Evolutionary conservation across 2,888 invertebrate genomes (phyloP).

Genomic region (Abrostola triplasia): DNA sequence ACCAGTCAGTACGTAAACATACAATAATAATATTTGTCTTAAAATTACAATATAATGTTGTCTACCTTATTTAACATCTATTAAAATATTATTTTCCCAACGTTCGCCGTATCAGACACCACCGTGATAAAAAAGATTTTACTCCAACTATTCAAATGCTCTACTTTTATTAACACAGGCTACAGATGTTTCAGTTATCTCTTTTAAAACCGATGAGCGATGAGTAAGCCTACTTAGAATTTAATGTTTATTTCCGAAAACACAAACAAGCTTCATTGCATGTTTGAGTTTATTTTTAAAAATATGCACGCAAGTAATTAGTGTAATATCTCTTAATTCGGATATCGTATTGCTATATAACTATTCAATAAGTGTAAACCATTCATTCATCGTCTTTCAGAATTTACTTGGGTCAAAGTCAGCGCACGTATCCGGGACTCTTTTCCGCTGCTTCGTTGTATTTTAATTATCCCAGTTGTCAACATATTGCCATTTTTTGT

Average conservation of each 20-base stretch:
- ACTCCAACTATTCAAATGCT: slow-evolving; percentile 2
- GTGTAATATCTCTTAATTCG: slow-evolving; percentile 25
- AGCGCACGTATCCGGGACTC: slow-evolving; percentile 7
- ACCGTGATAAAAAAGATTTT: slow-evolving; percentile 10
- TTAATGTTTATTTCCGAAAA: neutral
- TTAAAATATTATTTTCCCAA: slow-evolving; percentile 33
- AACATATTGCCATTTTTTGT: slow-evolving; percentile 17
- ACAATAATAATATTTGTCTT: slow-evolving; percentile 64
- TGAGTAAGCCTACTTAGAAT: neutral
- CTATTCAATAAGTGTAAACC: slow-evolving; percentile 20
- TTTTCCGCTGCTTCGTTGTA: slow-evolving; percentile 8
- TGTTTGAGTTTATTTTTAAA: neutral
- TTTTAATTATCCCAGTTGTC: slow-evolving; percentile 8
- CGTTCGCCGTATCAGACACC: slow-evolving; percentile 15
- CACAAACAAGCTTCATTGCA: neutral
- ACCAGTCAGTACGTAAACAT: slow-evolving; percentile 63
- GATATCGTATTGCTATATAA: slow-evolving; percentile 30
- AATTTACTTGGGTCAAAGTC: slow-evolving; percentile 34
- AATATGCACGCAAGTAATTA: neutral
- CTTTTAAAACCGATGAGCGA: neutral
- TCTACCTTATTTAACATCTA: slow-evolving; percentile 55
- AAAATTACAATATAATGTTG: slow-evolving; percentile 58
- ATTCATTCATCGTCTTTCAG: slow-evolving; percentile 28
- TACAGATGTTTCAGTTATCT: neutral
- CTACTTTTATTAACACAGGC: neutral